Evolutionary conservation across 2,113 vertebrate species (phyloP), one percentile per base, ranked within the genome.

Genomic region (Piaya cayana): DNA sequence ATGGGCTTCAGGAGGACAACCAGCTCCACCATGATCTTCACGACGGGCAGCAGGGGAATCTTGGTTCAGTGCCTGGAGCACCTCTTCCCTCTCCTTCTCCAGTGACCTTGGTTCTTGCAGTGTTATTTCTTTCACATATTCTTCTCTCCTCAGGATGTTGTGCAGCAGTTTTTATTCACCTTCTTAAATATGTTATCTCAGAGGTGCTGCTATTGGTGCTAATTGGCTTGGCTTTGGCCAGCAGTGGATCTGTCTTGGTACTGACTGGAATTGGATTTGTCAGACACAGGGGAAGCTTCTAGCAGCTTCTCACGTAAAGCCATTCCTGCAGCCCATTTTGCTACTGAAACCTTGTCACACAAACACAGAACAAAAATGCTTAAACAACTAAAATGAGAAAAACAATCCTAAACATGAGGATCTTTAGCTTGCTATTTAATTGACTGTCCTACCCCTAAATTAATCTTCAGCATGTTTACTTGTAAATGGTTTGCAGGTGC

Each of bases 321-420:
- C 22, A 45, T 3, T 6, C 5, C 16, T 64, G 42, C n/a, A 68
- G n/a, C 8, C 3, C 7, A 49, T 4, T 1, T 2, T 0, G 0
- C 17, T 27, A 32, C 43, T 15, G 36, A 59, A 59, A 67, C 9
- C 9, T 37, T 59, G 8, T 12, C 9, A 13, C 2, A 6, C 9
- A 72, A 79, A 45, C 6, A 6, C 15, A 29, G 2, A 26, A 29
- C 15, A 50, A 42, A 7, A 10, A 53, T 30, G 16, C 3, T 37
- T 50, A 72, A 68, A 62, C 37, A 59, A 21, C 10, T 16, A 42
- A 12, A 60, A 55, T 36, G 5, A 27, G 30, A 67, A 43, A 42
- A 42, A 47, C 23, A 2, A 1, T 5, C 6, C 6, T 32, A 74
- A 49, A 4, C 0, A 20, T 23, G 27, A 58, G 6, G 1, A 20